phyloP scores from a whole-genome alignment of 2,797 vertebrate species.

The Sebastes oblongus region DNA sequence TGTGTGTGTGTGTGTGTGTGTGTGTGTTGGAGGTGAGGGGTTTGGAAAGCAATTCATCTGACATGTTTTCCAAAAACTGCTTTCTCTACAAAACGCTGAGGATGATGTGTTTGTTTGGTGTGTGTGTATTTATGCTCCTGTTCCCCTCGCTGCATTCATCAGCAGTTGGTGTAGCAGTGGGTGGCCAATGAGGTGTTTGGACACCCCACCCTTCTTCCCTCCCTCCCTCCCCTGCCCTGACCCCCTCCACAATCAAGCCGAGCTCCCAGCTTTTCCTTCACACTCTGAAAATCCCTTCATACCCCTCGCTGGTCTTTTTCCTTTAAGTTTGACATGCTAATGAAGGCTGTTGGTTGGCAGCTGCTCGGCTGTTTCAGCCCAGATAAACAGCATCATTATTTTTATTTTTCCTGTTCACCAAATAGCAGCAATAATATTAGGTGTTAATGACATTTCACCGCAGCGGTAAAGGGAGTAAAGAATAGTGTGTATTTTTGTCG shows the following conservation, averaged over 20 bases:
- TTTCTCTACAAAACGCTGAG: constrained; percentile 60
- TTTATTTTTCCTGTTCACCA: constrained; percentile 44
- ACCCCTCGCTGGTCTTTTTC: constrained; percentile 17
- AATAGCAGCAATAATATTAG: constrained; percentile 49
- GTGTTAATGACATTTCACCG: constrained; percentile 47
- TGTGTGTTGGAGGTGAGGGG: constrained; percentile 10
- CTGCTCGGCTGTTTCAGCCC: constrained; percentile 50
- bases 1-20: constrained; percentile 6
- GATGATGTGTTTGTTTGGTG: constrained; percentile 40
- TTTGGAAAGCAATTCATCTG: constrained; percentile 45
- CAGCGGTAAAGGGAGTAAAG: constrained; percentile 21
- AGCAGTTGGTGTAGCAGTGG: constrained; percentile 53
- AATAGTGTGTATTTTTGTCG: constrained; percentile 13
- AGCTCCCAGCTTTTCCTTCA: constrained; percentile 26
- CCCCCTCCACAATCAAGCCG: constrained; percentile 39
- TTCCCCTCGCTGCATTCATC: constrained; percentile 53
- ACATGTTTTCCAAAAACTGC: constrained; percentile 59
- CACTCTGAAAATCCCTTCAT: constrained; percentile 33
- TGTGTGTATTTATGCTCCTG: constrained; percentile 15
- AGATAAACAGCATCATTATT: constrained; percentile 60
- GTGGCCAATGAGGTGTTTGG: constrained; percentile 59
- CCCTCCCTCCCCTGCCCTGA: not conserved
- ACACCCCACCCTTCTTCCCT: not conserved
- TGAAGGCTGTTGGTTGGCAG: constrained; percentile 57
- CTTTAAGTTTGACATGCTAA: constrained; percentile 63